Base-by-base conservation (phyloP, 1,140 invertebrate species). In the Magallana gigas region DNA sequence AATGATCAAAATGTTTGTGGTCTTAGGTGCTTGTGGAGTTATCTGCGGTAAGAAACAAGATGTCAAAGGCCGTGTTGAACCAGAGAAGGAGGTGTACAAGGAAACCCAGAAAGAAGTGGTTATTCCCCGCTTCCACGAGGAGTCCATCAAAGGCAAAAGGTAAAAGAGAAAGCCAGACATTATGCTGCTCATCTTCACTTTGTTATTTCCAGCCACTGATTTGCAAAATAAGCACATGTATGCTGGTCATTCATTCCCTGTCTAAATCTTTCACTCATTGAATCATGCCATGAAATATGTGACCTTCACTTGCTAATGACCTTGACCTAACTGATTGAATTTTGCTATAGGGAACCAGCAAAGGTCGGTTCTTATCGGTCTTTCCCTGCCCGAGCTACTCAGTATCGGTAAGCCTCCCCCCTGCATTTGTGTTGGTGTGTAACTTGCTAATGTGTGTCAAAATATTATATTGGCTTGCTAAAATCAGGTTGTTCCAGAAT, bases 31-130 rank as follows among this genome's bases (percentile, higher is more conserved):
- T 6, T 87, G 86, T 84, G 82, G 58, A 11, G 81, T 29, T 56
- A 56, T 88, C 11, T 88, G 87, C 86, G 76, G 87, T 62, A 62
- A 80, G 29, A 88, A 85, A 64, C 62, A 85, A 68, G 76, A 88
- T n/a, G 58, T 59, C 57, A 83, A 88, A 85, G 68, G 82, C 58
- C 62, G 64, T 29, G 57, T 85, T 64, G 56, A 80, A 83, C 59
- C 87, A 12, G 85, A 86, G 36, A 85, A 81, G 56, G 87, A 88
- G 18, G 87, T 85, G 23, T 85, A 84, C 14, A 64, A 85, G 12
- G 81, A 85, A 68, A 82, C 80, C 23, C 56, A 85, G 8, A 80
- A 85, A n/a, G 83, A 83, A 16, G 57, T 88, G 11, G 82, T 83
- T 16, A 86, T 88, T 12, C 87, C 87, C 56, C 48, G 87, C 29